Percentiles rank a stretch among this genome's conserved stretches.
Conservation (phyloP, 1,140 invertebrate genomes). For the Drosophila dunni region DNA sequence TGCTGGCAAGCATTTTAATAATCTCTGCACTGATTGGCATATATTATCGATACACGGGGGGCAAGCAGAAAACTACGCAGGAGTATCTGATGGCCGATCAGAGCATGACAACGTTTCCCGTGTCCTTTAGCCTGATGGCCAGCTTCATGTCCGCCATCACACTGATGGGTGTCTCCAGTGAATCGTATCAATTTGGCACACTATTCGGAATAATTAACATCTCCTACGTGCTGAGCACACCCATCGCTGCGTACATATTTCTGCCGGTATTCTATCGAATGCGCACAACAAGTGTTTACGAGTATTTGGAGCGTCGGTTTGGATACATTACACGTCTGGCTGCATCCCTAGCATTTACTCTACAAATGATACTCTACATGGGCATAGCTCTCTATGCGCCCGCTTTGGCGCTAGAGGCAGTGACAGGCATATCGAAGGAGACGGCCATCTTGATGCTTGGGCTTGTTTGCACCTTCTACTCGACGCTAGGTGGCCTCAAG, state of each 20-base stretch:
- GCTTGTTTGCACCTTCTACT: constrained; percentile 93
- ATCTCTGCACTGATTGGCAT: constrained; percentile 91
- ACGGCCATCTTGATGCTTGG: constrained; percentile 92
- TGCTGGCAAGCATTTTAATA: constrained; percentile 87
- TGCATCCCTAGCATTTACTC: constrained; percentile 91
- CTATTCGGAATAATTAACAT: constrained; percentile 94
- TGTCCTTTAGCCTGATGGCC: constrained; percentile 94
- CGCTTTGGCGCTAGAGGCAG: constrained; percentile 94
- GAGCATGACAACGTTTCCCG: constrained; percentile 88
- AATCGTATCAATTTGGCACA: constrained; percentile 89
- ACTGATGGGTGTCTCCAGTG: constrained; percentile 93
- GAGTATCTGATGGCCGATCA: constrained; percentile 82
- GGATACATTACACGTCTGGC: constrained; percentile 88
- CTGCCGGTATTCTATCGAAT: constrained; percentile 95
- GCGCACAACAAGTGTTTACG: constrained; percentile 94
- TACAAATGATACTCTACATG: constrained; percentile 96
- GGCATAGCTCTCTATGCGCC: constrained; percentile 97
- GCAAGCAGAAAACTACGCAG: constrained; percentile 92
- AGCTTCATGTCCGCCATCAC: constrained; percentile 98
- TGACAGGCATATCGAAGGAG: constrained; percentile 90
- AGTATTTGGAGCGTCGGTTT: constrained; percentile 95
- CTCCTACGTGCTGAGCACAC: constrained; percentile 92
- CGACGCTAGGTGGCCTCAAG: constrained; percentile 94
- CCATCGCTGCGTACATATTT: constrained; percentile 92
- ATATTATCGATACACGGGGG: constrained; percentile 94